Base-by-base conservation (phyloP, 2,113 vertebrate genomes). In the Polypterus bichir region DNA sequence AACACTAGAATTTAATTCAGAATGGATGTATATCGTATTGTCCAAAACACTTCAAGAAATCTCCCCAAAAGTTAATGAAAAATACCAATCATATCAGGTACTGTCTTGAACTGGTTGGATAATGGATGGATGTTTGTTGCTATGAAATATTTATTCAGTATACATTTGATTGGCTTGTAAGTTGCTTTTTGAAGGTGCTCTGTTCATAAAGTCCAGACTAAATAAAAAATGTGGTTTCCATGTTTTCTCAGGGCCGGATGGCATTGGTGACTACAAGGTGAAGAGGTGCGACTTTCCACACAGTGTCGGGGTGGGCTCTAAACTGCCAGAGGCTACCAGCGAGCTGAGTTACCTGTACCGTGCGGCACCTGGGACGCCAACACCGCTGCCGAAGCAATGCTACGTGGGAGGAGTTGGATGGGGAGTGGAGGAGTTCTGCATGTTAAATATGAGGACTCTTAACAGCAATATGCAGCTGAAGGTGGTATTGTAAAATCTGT, bases 211-310 rank as follows among this genome's bases (percentile, higher is more conserved):
- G n/a, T 51, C 27, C 10, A 6, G 44, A 4, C 6, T 11, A 46
- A 48, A 1, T 49, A 4, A 27, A 27, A 27, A 27, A 27, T 27
- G 27, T 27, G 27, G 27, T 27, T 11, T 48, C 48, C 65, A 47
- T 6, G 68, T 46, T 73, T 57, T 47, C 44, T 45, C 65, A 92
- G 88, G 86, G 48, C 86, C 87, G 48, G 84, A 86, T 73, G 83
- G 78, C 47, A 59, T 73, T 5, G 65, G 69, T 48, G 76, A 90
- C 70, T 81, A 88, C 67, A 74, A 79, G 58, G 62, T 80, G 3
- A 87, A 73, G 73, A 62, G 71, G 6, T 60, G 70, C 62, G 78
- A 81, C 63, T 73, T 71, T 9, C 63, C 58, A 7, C 53, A 2
- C 3, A 83, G 74, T 47, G 59, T 77, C 4, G 85, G 87, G 54